phyloP scores from a whole-genome alignment of 2,888 invertebrate species.

The Mayetiola destructor region DNA sequence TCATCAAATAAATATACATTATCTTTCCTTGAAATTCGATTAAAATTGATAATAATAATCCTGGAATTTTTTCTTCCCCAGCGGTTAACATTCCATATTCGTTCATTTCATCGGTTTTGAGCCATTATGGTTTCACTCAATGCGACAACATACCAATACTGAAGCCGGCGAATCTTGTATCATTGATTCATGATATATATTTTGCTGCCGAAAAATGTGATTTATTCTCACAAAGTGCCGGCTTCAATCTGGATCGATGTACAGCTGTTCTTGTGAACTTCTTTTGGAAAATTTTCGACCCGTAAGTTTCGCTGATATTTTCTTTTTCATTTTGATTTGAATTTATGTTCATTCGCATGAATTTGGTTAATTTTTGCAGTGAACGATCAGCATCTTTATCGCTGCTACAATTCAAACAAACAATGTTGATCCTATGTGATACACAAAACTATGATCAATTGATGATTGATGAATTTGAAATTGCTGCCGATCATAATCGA shows the following conservation, averaged over 20 bases:
- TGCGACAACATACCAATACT: constrained; percentile 27
- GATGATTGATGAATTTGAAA: constrained; percentile 26
- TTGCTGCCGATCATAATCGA: constrained; percentile 26
- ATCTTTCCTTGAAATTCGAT: neutral
- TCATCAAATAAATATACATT: too few species aligned
- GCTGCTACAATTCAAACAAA: constrained; percentile 30
- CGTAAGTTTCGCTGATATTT: constrained; percentile 23
- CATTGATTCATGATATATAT: constrained; percentile 32
- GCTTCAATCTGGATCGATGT: constrained; percentile 25
- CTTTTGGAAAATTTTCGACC: constrained; percentile 34
- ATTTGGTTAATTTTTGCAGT: constrained; percentile 16
- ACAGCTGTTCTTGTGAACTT: constrained; percentile 29
- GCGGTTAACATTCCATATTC: constrained; percentile 27
- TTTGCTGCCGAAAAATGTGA: constrained; percentile 32
- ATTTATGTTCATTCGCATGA: constrained; percentile 26
- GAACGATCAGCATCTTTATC: constrained; percentile 25
- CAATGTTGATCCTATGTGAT: constrained; percentile 31
- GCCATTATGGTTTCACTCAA: constrained; percentile 27
- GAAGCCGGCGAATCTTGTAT: constrained; percentile 29
- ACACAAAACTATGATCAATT: constrained; percentile 27
- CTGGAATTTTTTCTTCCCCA: neutral
- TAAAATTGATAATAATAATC: neutral
- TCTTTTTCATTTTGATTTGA: neutral
- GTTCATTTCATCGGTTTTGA: constrained; percentile 29
- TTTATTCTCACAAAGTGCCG: constrained; percentile 24